Conservation (phyloP, 2,888 invertebrate species). For the Cerastoderma edule region DNA sequence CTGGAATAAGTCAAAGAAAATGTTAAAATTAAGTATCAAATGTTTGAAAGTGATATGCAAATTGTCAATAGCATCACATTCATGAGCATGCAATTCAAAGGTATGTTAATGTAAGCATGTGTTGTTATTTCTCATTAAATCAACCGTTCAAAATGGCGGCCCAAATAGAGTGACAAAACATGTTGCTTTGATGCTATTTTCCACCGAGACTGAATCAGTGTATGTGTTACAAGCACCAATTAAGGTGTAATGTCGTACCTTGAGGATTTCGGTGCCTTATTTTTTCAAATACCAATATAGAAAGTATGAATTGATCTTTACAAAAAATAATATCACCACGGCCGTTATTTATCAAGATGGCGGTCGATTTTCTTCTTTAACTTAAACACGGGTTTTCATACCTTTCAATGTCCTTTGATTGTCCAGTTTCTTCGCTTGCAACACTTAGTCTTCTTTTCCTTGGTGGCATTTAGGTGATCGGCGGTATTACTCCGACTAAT, state of each 20-base stretch:
- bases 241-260: too few relatives aligned
- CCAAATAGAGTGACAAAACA: background rate
- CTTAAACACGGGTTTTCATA: slow-evolving; percentile 29
- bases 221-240: too few relatives aligned
- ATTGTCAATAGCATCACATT: too few relatives aligned
- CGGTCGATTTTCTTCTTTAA: slow-evolving; percentile 49
- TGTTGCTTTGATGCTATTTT: too few relatives aligned
- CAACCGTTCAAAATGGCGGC: slow-evolving; percentile 32
- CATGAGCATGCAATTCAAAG: too few relatives aligned
- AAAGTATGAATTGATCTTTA: too few relatives aligned
- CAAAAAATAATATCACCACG: background rate
- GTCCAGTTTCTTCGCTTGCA: slow-evolving; percentile 68
- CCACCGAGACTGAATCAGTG: too few relatives aligned
- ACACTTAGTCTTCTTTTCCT: slow-evolving; percentile 73
- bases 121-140: background rate
- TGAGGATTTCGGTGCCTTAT: too few relatives aligned
- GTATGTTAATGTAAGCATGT: too few relatives aligned
- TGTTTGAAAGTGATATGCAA: background rate
- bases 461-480: slow-evolving; percentile 69
- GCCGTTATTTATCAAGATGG: slow-evolving; percentile 66
- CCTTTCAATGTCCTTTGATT: slow-evolving; percentile 37
- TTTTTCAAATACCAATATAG: too few relatives aligned
- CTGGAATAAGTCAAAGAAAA: slow-evolving; percentile 1
- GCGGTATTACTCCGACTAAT: background rate
- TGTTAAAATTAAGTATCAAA: background rate